phyloP scores from a whole-genome alignment of 2,888 invertebrate species.

The Drosophila atripex region DNA sequence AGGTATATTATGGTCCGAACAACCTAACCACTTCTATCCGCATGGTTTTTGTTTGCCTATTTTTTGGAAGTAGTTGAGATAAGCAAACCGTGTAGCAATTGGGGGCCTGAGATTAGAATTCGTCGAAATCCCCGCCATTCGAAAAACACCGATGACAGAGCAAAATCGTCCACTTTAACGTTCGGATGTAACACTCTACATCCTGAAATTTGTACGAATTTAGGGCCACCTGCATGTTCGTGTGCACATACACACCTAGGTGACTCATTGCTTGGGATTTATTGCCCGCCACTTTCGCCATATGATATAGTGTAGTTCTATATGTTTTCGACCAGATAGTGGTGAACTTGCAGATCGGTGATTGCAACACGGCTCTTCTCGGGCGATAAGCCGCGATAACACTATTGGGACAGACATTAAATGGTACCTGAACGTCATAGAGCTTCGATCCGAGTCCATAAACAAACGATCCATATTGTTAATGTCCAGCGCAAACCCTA shows the following conservation, averaged over 20 bases:
- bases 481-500: slow-evolving; percentile 41
- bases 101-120: slow-evolving; percentile 17
- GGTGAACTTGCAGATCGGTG: slow-evolving; percentile 35
- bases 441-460: neutral
- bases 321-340: slow-evolving; percentile 26
- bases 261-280: slow-evolving; percentile 17
- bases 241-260: slow-evolving; percentile 10
- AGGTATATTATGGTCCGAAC: slow-evolving; percentile 5
- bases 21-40: neutral
- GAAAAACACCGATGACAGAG: slow-evolving; percentile 10
- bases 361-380: slow-evolving; percentile 19
- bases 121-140: slow-evolving; percentile 14
- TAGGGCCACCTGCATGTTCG: neutral
- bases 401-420: neutral
- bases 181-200: slow-evolving; percentile 3
- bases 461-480: slow-evolving; percentile 38
- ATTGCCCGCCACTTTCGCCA: neutral
- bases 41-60: slow-evolving; percentile 2
- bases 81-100: slow-evolving; percentile 25
- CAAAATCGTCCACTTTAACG: neutral
- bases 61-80: slow-evolving; percentile 24
- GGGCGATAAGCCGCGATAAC: slow-evolving; percentile 53
- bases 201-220: slow-evolving; percentile 1
- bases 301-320: slow-evolving; percentile 13
- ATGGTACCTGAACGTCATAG: slow-evolving; percentile 9